Evolutionary conservation across 1,140 invertebrate genomes (phyloP).

Genomic region (Procambarus clarkii): DNA sequence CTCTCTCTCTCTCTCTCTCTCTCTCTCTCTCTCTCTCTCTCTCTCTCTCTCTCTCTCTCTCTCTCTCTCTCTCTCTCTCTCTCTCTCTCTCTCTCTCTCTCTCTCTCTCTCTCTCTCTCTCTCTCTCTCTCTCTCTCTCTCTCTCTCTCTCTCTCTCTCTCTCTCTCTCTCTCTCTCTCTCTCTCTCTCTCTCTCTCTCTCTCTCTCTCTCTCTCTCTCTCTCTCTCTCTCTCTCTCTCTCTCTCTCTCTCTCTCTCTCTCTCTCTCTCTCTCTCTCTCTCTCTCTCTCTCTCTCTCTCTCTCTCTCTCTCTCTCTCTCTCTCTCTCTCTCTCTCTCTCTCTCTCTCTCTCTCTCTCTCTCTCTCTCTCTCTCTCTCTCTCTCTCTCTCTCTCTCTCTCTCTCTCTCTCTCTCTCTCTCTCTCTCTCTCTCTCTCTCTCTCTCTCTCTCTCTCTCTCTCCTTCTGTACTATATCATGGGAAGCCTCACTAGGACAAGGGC

Average conservation of each 20-base stretch:
- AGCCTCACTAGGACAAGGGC: too few species aligned
- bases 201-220: background rate
- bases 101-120: background rate
- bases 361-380: background rate
- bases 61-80: background rate
- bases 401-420: background rate
- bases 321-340: background rate
- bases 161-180: background rate
- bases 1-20: background rate
- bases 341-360: background rate
- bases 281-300: conserved; percentile 13
- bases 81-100: too few species aligned
- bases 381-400: background rate
- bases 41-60: too few species aligned
- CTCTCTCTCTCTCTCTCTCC: background rate
- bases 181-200: background rate
- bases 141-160: background rate
- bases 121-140: background rate
- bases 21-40: background rate
- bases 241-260: conserved; percentile 23
- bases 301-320: background rate
- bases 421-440: background rate
- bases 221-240: background rate
- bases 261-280: conserved; percentile 23
- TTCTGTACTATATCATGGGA: too few species aligned